Evolutionary conservation across 2,797 vertebrate species (phyloP).

Genomic region (Kryptopterus vitreolus): DNA sequence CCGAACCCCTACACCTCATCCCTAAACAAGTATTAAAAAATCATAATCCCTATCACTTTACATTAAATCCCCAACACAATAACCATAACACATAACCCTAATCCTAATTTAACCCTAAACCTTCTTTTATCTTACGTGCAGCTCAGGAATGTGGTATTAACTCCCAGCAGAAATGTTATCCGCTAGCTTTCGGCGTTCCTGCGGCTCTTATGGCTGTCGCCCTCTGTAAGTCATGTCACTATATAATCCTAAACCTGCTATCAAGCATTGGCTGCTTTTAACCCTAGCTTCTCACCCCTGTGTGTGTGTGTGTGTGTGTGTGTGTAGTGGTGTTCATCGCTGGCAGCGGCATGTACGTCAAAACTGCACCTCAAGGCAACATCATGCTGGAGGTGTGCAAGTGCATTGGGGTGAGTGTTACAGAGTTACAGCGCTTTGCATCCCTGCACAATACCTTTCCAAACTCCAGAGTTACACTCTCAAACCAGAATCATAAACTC

Average conservation of each 20-base stretch:
- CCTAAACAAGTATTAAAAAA: too few relatives aligned
- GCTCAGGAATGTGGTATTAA: constrained; percentile 86
- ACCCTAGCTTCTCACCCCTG: constrained; percentile 6
- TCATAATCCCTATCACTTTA: too few relatives aligned
- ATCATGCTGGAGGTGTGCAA: constrained; percentile 80
- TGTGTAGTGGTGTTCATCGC: constrained; percentile 83
- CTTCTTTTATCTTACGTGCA: constrained; percentile 59
- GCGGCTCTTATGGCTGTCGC: constrained; percentile 87
- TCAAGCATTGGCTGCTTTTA: constrained; percentile 10
- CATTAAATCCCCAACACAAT: too few relatives aligned
- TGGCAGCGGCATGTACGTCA: constrained; percentile 87
- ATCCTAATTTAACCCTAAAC: too few relatives aligned
- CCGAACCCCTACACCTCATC: too few relatives aligned
- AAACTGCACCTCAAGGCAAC: constrained; percentile 85
- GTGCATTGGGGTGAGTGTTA: constrained; percentile 81
- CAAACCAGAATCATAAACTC: too few relatives aligned
- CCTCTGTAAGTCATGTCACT: constrained; percentile 75
- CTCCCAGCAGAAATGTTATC: constrained; percentile 79
- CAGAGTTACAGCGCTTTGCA: not conserved
- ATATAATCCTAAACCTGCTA: not conserved
- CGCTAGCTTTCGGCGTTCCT: constrained; percentile 93
- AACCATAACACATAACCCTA: too few relatives aligned
- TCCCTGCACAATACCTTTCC: not conserved
- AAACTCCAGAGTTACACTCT: not conserved
- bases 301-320: constrained; percentile 10